Conservation (phyloP, 2,797 vertebrate genomes). For the Zenarchopterus dispar region DNA sequence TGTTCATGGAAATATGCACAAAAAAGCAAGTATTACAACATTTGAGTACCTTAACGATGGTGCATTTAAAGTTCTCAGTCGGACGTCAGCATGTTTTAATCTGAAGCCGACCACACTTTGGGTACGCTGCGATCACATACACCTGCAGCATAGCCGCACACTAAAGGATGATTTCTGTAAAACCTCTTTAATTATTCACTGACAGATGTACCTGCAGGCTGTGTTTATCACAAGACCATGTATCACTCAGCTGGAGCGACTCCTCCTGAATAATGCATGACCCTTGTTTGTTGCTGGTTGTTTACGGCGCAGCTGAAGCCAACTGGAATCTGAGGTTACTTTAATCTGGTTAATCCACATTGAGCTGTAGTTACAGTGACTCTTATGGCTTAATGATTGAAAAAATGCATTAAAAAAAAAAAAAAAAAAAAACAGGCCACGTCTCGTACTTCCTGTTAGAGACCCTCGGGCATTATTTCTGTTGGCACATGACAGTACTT, state of each 20-base stretch:
- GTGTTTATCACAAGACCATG: slow-evolving; percentile 50
- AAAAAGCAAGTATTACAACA: neutral
- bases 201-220: slow-evolving; percentile 44
- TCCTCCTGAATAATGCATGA: slow-evolving; percentile 65
- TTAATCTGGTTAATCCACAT: slow-evolving; percentile 59
- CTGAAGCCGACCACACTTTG: too few relatives aligned
- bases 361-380: slow-evolving; percentile 54
- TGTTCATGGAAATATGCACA: neutral
- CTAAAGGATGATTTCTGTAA: slow-evolving; percentile 16
- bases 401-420: too few relatives aligned
- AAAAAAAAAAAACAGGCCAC: slow-evolving; percentile 41
- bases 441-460: slow-evolving; percentile 12
- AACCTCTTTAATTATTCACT: slow-evolving; percentile 61
- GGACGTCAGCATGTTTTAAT: too few relatives aligned
- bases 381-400: slow-evolving; percentile 54
- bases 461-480: slow-evolving; percentile 27
- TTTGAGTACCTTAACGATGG: too few relatives aligned
- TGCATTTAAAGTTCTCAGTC: too few relatives aligned
- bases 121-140: slow-evolving; percentile 3
- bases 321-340: slow-evolving; percentile 30
- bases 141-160: slow-evolving; percentile 1
- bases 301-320: slow-evolving; percentile 39
- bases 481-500: slow-evolving; percentile 17
- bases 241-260: slow-evolving; percentile 49
- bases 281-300: slow-evolving; percentile 55